phyloP scores from a whole-genome alignment of 2,797 vertebrate species.

The Pangasius krempfi region DNA sequence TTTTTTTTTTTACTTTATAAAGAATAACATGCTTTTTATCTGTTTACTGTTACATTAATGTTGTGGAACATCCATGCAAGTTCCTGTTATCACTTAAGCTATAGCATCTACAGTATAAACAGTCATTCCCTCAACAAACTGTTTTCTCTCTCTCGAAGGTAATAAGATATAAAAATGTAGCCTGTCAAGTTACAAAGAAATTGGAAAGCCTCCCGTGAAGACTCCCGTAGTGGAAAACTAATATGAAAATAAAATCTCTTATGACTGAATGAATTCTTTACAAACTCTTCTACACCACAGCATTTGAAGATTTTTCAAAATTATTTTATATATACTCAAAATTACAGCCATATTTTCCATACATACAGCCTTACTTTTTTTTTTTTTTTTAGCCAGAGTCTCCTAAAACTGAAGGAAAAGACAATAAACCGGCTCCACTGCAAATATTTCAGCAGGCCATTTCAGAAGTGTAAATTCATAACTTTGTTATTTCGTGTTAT shows the following conservation, averaged over 20 bases:
- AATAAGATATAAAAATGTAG: neutral
- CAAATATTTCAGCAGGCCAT: conserved; percentile 18
- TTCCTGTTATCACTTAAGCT: neutral
- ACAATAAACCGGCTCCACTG: conserved; percentile 8
- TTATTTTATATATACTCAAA: neutral
- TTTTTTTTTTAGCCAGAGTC: neutral
- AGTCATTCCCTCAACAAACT: neutral
- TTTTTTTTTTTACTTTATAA: neutral
- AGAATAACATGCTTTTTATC: neutral
- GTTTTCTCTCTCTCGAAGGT: neutral
- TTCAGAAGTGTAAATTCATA: conserved; percentile 15
- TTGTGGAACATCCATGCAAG: neutral
- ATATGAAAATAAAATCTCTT: neutral
- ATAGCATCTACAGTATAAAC: neutral
- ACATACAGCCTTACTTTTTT: neutral
- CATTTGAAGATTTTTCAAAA: neutral
- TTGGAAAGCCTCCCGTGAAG: neutral
- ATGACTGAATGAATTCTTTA: neutral
- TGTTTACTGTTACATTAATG: neutral
- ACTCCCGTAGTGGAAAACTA: neutral
- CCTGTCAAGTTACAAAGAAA: neutral
- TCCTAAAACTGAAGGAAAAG: neutral
- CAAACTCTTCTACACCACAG: neutral
- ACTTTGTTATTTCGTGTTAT: conserved; percentile 26
- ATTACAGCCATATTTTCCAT: neutral